These are phyloP conservation scores for Drymonia ruficornis DNA, from an alignment of 2,888 invertebrate genomes.

Conservation along the genomic window DNA sequence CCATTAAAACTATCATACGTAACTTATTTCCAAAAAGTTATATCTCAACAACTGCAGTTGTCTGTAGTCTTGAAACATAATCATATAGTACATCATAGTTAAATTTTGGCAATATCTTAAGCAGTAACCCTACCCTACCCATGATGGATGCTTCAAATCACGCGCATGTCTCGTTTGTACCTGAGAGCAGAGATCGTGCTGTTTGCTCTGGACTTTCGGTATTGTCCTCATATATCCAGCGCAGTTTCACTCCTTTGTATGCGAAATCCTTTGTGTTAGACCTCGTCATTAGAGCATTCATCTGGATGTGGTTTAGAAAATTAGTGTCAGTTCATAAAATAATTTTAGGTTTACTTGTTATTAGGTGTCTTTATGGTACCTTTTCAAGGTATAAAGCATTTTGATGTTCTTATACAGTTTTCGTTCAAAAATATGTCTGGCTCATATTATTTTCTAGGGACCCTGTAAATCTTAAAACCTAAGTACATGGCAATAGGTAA, in stretches of 20 bases:
- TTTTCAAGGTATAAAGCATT: too few species aligned
- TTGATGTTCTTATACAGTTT: too few species aligned
- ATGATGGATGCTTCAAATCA: slow-evolving; percentile 38
- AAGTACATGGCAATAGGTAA: too few species aligned
- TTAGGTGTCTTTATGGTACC: too few species aligned
- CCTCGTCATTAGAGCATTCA: slow-evolving; percentile 1
- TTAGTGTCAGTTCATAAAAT: not conserved
- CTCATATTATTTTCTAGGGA: too few species aligned
- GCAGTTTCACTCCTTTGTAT: slow-evolving; percentile 2
- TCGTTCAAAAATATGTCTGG: too few species aligned
- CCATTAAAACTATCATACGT: too few species aligned
- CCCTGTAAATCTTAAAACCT: too few species aligned
- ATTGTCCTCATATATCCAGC: slow-evolving; percentile 15
- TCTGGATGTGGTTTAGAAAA: not conserved
- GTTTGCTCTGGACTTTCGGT: slow-evolving; percentile 16
- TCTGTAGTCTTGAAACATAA: too few species aligned
- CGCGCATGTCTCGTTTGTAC: slow-evolving; percentile 26
- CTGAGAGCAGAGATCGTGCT: slow-evolving; percentile 18
- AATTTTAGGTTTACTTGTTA: not conserved
- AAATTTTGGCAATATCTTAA: not conserved
- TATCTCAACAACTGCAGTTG: too few species aligned
- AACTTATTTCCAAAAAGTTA: too few species aligned
- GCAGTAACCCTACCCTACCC: slow-evolving; percentile 20
- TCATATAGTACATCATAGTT: not conserved
- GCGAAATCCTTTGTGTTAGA: slow-evolving; percentile 2